These are phyloP conservation scores for Poeciliopsis turneri DNA, from an alignment of 2,797 vertebrate species.

Conservation along the genomic window DNA sequence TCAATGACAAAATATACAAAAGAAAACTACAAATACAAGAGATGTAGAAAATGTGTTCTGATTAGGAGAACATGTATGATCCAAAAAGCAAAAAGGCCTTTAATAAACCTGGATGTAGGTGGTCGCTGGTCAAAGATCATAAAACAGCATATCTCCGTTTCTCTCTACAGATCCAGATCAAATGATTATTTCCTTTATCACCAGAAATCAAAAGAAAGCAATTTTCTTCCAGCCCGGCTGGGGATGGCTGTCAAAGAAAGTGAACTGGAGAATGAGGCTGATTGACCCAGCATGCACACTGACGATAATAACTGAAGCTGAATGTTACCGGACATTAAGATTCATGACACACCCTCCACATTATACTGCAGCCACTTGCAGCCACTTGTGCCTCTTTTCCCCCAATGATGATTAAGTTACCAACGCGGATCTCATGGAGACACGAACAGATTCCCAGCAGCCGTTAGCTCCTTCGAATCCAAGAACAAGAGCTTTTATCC, in stretches of 20 bases:
- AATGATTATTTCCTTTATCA: neutral
- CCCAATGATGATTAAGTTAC: neutral
- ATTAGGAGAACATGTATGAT: neutral
- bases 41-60: neutral
- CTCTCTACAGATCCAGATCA: neutral
- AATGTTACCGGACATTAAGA: slow-evolving; percentile 1
- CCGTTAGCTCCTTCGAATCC: neutral
- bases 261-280: neutral
- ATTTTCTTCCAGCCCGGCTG: neutral
- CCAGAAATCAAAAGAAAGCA: neutral
- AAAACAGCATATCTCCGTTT: neutral
- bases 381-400: neutral
- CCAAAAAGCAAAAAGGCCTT: neutral
- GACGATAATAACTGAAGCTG: slow-evolving; percentile 1
- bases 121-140: neutral
- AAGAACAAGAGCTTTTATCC: neutral
- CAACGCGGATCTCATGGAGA: neutral
- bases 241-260: neutral
- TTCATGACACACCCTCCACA: neutral
- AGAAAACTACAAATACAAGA: neutral
- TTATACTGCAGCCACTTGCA: neutral
- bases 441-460: neutral
- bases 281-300: neutral
- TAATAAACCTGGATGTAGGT: neutral
- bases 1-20: neutral